Base-by-base conservation (phyloP, 1,140 invertebrate species). In the Galleria mellonella region DNA sequence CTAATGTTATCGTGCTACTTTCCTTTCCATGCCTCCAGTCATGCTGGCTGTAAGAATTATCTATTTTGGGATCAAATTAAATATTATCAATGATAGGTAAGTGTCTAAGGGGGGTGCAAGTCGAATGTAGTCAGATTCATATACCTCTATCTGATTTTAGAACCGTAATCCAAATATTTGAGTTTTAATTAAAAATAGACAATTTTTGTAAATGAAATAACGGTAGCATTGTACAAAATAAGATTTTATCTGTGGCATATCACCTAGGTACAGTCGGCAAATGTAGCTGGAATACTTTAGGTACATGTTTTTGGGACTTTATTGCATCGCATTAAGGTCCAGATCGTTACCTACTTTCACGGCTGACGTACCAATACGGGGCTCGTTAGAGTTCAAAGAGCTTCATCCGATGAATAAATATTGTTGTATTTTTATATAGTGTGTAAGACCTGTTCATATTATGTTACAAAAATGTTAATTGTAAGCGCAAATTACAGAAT, bases 341-440 rank as follows among this genome's bases (percentile, higher is more conserved):
- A 23, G 45, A 32, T 41, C 32, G 5, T 14, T 32, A 15, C 37
- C 14, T 37, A 33, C 13, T n/a, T n/a, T n/a, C n/a, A n/a, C n/a
- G n/a, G n/a, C n/a, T 14, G 46, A 47, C 51, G 38, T 31, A 47
- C 48, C 53, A 51, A 47, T 44, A 11, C 14, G 13, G 9, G 43
- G 28, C 9, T 46, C 42, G 8, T 42, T 37, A 40, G 42, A 23
- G 14, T 15, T 27, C 40, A n/a, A 8, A 6, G 9, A 11, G 30
- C 9, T 32, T 47, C 42, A 39, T 29, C 52, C 30, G 51, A 58
- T 54, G 50, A 74, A n/a, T n/a, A n/a, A n/a, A n/a, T n/a, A n/a
- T 76, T 77, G 73, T 79, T 77, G 64, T 77, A 78, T 78, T 75
- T 75, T 72, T 76, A 76, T 77, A 75, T 72, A 75, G 71, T 75